These are phyloP conservation scores for Amphilophus citrinellus DNA, from an alignment of 2,113 vertebrate species.

Conservation along the genomic window DNA sequence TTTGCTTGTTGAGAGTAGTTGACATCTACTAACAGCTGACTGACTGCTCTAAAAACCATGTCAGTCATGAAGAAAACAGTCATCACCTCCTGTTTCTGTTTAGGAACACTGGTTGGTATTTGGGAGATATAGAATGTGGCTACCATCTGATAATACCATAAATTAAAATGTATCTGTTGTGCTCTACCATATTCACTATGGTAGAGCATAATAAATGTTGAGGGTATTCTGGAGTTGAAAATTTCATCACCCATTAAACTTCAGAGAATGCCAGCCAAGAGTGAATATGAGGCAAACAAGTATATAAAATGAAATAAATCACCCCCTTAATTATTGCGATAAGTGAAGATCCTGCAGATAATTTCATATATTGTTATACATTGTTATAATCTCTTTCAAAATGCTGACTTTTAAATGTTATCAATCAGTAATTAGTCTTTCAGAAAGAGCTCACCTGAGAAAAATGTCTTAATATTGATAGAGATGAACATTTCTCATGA, in stretches of 20 bases:
- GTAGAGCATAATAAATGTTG: constrained; percentile 7
- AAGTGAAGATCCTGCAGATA: background rate
- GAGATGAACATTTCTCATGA: background rate
- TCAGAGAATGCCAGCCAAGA: background rate
- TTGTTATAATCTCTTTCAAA: background rate
- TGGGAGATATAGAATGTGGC: background rate
- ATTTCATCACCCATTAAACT: background rate
- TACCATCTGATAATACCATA: background rate
- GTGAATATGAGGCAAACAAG: background rate
- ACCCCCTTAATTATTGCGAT: background rate
- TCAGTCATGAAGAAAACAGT: no score
- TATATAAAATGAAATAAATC: background rate
- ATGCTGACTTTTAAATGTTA: background rate
- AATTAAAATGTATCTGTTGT: no score
- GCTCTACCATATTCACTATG: background rate
- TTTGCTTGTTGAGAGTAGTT: background rate
- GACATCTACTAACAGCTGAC: background rate
- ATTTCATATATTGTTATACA: background rate
- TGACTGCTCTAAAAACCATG: no score
- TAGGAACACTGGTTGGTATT: background rate
- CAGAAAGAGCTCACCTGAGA: background rate
- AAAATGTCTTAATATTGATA: background rate
- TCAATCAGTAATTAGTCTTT: background rate
- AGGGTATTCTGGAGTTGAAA: background rate
- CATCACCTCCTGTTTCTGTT: background rate